Percentiles rank a stretch among this genome's conserved stretches.
Evolutionary conservation across 2,888 invertebrate genomes (phyloP).

Genomic region (Noctua pronuba): DNA sequence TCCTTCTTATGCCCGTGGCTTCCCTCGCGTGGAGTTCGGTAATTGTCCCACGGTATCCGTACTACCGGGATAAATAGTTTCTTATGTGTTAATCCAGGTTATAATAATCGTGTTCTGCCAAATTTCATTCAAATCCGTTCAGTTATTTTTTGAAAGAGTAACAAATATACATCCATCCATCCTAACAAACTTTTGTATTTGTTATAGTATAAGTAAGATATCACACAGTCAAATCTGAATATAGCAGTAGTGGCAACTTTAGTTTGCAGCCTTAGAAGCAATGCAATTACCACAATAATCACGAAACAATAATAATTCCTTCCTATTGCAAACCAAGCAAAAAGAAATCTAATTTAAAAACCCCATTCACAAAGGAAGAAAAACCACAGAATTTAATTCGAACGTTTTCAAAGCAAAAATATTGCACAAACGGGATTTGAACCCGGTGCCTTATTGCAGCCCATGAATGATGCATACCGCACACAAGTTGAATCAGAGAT

Average conservation of each 20-base stretch:
- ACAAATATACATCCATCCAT: neutral
- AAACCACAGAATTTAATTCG: slow-evolving; percentile 25
- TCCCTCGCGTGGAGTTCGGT: neutral
- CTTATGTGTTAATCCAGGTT: neutral
- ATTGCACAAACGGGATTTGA: slow-evolving; percentile 24
- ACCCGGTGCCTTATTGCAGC: slow-evolving; percentile 47
- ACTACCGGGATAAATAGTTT: neutral
- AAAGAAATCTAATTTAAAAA: neutral
- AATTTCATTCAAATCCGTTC: neutral
- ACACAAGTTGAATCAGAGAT: slow-evolving; percentile 50
- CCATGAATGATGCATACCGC: slow-evolving; percentile 61
- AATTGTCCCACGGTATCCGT: neutral
- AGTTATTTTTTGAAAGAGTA: neutral
- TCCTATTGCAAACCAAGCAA: neutral
- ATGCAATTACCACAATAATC: neutral
- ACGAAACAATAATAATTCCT: neutral
- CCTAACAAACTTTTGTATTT: neutral
- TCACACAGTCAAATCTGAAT: neutral
- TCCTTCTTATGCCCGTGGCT: neutral
- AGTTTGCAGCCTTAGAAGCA: neutral
- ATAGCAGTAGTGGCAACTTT: neutral
- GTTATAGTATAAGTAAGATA: neutral
- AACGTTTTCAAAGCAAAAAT: slow-evolving; percentile 23
- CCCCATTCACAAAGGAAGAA: neutral
- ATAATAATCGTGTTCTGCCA: neutral